phyloP scores from a whole-genome alignment of 1,140 invertebrate genomes.

The Hylyphantes graminicola region DNA sequence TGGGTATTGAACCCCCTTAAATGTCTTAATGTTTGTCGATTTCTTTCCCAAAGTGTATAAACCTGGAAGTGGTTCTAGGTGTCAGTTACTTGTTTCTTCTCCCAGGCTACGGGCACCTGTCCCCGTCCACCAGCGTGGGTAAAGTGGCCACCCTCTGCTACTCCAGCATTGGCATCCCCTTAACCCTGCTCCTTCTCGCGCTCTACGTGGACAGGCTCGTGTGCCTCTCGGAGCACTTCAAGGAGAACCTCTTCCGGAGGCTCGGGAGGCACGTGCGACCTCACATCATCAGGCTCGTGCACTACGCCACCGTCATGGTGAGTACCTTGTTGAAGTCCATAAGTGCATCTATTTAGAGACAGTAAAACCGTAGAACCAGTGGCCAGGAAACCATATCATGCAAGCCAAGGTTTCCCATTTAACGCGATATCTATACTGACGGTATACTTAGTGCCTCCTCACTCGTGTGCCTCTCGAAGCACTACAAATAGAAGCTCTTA shows the following conservation, averaged over 20 bases:
- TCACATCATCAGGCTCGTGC: background rate
- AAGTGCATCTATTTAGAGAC: background rate
- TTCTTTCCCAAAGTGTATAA: too few species aligned
- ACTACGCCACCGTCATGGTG: conserved; percentile 18
- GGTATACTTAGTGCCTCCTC: too few species aligned
- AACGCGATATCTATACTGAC: too few species aligned
- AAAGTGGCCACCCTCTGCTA: conserved; percentile 17
- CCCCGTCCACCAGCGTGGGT: background rate
- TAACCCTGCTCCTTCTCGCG: background rate
- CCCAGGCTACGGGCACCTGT: conserved; percentile 48
- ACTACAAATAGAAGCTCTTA: too few species aligned
- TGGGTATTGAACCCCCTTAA: too few species aligned
- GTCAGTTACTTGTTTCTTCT: background rate
- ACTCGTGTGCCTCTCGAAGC: too few species aligned
- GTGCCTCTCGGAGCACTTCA: background rate
- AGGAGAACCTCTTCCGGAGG: conserved; percentile 4
- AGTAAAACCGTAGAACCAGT: background rate
- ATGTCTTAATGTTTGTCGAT: too few species aligned
- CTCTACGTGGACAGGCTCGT: background rate
- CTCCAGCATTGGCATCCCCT: conserved; percentile 1
- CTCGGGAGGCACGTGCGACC: background rate
- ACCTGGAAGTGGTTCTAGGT: background rate
- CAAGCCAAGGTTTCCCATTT: too few species aligned
- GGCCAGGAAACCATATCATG: too few species aligned
- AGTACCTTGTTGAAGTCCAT: background rate